These are phyloP conservation scores for Pterois miles DNA, from an alignment of 2,797 vertebrate genomes.

Conservation along the genomic window DNA sequence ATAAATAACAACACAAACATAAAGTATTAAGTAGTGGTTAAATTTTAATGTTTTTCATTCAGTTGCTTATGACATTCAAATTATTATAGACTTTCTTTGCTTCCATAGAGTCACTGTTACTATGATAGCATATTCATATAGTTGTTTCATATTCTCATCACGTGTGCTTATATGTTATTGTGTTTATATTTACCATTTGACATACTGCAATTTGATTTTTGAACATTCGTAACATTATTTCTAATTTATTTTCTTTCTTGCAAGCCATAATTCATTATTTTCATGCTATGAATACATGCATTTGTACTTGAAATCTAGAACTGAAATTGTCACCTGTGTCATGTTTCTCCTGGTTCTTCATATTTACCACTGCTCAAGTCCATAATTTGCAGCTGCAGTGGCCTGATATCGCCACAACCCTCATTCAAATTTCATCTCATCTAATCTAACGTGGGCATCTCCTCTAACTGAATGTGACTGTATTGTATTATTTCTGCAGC, in stretches of 20 bases:
- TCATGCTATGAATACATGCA: neutral
- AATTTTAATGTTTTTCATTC: neutral
- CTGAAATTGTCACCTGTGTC: constrained; percentile 23
- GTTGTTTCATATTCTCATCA: neutral
- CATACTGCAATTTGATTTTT: neutral
- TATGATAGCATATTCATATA: neutral
- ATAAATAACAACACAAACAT: too few species aligned
- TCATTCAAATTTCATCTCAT: constrained; percentile 25
- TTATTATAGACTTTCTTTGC: neutral
- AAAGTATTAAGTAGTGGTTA: neutral
- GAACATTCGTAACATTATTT: neutral
- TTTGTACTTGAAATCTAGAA: constrained; percentile 5
- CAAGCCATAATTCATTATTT: neutral
- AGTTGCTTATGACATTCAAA: neutral
- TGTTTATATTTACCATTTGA: neutral
- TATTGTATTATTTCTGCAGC: neutral
- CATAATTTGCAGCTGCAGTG: neutral
- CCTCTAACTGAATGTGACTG: neutral
- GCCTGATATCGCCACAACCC: neutral
- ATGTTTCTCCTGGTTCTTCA: neutral
- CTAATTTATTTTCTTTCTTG: neutral
- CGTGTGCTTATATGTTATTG: neutral
- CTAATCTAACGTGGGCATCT: neutral
- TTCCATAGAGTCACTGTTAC: neutral
- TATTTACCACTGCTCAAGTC: constrained; percentile 8